Base-by-base conservation (phyloP, 2,113 vertebrate genomes). In the Ia io region DNA sequence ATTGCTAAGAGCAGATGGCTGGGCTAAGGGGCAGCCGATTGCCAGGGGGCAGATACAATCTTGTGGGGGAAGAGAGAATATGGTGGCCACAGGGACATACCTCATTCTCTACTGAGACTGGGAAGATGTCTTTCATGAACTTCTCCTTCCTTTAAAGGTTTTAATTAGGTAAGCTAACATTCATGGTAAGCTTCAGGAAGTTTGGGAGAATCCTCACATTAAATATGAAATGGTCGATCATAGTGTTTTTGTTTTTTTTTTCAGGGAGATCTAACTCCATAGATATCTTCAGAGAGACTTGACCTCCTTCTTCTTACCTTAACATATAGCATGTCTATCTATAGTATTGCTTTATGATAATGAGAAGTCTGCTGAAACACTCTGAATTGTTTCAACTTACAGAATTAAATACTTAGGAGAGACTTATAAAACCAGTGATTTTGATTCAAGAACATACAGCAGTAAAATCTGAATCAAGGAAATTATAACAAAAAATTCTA, bases 1-100 rank as follows among this genome's bases (percentile, higher is more conserved):
- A 14, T 96, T 95, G 96, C 97, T 92, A 91, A 96, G 97, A 98
- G 97, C 98, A 98, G 98, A 98, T 98, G 98, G 98, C 96, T 17
- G 82, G 94, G 97, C 98, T 98, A 98, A 98, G 96, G 98, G 97
- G 97, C 96, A 98, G 97, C 97, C 98, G 98, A 97, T 96, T 98
- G 98, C 98, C 97, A 98, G 98, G 98, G 98, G 98, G 97, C 97
- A 86, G 97, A 98, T 94, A 93, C 91, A 94, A 93, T 91, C 85
- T 47, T 94, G 84, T 73, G 59, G 42, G 96, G 94, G 93, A 95
- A 96, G 96, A 96, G 83, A 95, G 93, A 96, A 78, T 65, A 94
- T 79, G 95, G 67, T 59, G 86, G 77, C 78, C 76, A 85, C 61
- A 49, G 0, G 1, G 82, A 59, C 76, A 96, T 69, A 42, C n/a